Evolutionary conservation across 2,888 invertebrate genomes (phyloP).

Genomic region (Leucania comma): DNA sequence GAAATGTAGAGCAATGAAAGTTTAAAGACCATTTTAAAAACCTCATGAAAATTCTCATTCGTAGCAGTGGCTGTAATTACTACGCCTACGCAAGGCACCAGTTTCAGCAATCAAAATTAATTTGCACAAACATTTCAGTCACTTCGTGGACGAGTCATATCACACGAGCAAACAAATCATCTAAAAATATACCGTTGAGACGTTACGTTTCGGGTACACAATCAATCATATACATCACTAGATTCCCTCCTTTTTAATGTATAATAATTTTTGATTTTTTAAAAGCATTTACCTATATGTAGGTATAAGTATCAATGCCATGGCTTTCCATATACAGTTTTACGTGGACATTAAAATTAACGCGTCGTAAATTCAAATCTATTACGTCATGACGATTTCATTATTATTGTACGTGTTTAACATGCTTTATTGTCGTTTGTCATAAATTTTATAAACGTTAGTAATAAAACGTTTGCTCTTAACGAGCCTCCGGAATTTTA

Average conservation of each 20-base stretch:
- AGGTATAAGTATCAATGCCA: conserved; percentile 30
- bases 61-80: conserved; percentile 16
- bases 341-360: conserved; percentile 74
- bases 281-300: no score
- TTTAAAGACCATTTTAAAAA: conserved; percentile 18
- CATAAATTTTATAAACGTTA: conserved; percentile 74
- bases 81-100: conserved; percentile 34
- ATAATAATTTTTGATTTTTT: conserved; percentile 2
- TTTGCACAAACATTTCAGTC: conserved; percentile 34
- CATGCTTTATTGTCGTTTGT: conserved; percentile 73
- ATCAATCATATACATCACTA: conserved; percentile 48
- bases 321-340: conserved; percentile 61
- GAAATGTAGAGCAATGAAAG: conserved; percentile 2
- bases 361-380: conserved; percentile 73
- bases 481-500: conserved; percentile 57
- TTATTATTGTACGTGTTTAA: conserved; percentile 70
- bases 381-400: conserved; percentile 70
- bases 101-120: conserved; percentile 27
- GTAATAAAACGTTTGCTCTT: conserved; percentile 68
- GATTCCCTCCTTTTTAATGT: conserved; percentile 15
- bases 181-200: conserved; percentile 37
- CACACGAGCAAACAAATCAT: conserved; percentile 38
- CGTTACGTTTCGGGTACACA: conserved; percentile 29
- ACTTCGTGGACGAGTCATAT: conserved; percentile 35
- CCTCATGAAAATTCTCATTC: conserved; percentile 3